Base-by-base conservation (phyloP, 2,113 vertebrate genomes). In the Pantherophis guttatus region DNA sequence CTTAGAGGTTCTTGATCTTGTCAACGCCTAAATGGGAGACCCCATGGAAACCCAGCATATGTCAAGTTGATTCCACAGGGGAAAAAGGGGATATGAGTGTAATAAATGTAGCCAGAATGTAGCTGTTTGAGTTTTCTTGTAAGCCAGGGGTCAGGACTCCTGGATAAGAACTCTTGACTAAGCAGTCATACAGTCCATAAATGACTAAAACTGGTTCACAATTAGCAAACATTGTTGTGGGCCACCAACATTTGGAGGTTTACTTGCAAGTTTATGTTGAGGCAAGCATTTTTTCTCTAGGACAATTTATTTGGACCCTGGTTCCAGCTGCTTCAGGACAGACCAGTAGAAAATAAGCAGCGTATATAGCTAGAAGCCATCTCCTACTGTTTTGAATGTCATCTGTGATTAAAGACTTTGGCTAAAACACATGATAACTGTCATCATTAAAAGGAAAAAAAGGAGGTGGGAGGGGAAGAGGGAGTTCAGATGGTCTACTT, bases 381-480 rank as follows among this genome's bases (percentile, higher is more conserved):
- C 26, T 26, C 91, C 59, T 39, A 29, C 26, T 87, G 58, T 86
- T 89, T 70, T 54, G 58, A 50, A 90, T 89, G 81, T 87, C 58
- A 89, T 89, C 8, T 92, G 59, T 87, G 93, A 90, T 87, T 70
- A 92, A 92, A 70, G 57, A 75, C 39, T 59, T 86, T 86, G 87
- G 62, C 50, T 89, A 12, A n/a, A 52, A 89, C n/a, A 86, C 70
- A 17, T 55, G 50, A 24, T 90, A 57, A 87, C 92, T 58, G 55
- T 65, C 93, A 90, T 53, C 85, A 58, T 90, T 58, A 90, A 92
- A 92, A 39, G 50, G 58, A 15, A 48, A 10, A 15, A 24, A 19
- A 23, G 8, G 33, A 52, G 55, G 44, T 29, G 23, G 48, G n/a
- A 75, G 53, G 54, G 44, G 39, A 15, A 59, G 65, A 87, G 89